Evolutionary conservation across 2,888 invertebrate species (phyloP).

Genomic region (Phalera bucephala): DNA sequence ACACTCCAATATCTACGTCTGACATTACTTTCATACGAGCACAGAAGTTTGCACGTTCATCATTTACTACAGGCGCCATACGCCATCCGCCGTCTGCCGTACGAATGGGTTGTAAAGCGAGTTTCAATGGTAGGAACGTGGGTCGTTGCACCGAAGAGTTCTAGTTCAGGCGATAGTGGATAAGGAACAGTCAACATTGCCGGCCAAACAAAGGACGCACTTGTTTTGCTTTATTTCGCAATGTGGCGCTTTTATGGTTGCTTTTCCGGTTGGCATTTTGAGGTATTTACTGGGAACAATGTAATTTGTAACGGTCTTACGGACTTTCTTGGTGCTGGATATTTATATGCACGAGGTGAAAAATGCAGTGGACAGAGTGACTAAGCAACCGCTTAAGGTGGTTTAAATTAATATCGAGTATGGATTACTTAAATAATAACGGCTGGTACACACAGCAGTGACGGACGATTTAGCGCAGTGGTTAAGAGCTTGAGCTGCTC

Average conservation of each 20-base stretch:
- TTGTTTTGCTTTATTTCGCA: conserved; percentile 72
- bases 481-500: no score
- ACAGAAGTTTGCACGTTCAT: not conserved
- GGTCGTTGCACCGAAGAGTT: conserved; percentile 62
- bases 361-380: not conserved
- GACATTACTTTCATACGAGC: not conserved
- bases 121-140: conserved; percentile 42
- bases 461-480: no score
- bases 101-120: conserved; percentile 23
- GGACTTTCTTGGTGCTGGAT: not conserved
- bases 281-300: conserved; percentile 29
- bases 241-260: conserved; percentile 59
- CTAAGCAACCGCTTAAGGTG: not conserved
- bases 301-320: conserved; percentile 18
- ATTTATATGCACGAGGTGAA: conserved; percentile 1
- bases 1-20: no score
- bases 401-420: not conserved
- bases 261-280: conserved; percentile 55
- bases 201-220: conserved; percentile 70
- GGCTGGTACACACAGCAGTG: no score
- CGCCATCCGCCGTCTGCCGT: not conserved
- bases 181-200: conserved; percentile 74
- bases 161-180: conserved; percentile 73
- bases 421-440: no score
- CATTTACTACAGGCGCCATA: not conserved